phyloP scores from a whole-genome alignment of 1,140 invertebrate genomes.

The Chionoecetes opilio region DNA sequence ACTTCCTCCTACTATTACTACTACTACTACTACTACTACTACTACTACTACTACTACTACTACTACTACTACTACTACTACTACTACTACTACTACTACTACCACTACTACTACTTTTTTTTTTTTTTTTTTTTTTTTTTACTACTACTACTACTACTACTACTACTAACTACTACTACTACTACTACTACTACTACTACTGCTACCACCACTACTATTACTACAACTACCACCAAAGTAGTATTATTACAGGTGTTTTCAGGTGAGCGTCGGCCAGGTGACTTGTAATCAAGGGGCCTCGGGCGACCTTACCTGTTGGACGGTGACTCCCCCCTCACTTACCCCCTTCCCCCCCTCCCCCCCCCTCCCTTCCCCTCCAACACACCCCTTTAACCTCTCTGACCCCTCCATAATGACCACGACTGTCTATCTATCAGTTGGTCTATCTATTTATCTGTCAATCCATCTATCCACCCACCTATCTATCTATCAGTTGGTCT shows the following conservation, averaged over 20 bases:
- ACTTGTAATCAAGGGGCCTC: background rate
- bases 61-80: too few species aligned
- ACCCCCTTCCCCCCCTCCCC: background rate
- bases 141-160: background rate
- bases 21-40: too few species aligned
- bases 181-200: background rate
- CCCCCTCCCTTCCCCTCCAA: background rate
- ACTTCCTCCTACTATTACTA: too few species aligned
- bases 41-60: too few species aligned
- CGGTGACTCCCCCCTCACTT: background rate
- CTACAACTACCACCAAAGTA: background rate
- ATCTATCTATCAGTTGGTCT: too few species aligned
- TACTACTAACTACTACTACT: background rate
- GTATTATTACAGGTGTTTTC: background rate
- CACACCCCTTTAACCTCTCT: background rate
- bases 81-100: too few species aligned
- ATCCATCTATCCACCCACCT: too few species aligned
- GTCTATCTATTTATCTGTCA: too few species aligned
- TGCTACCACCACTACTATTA: too few species aligned
- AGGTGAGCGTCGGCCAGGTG: slow-evolving; percentile 22
- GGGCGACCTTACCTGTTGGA: background rate
- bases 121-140: too few species aligned
- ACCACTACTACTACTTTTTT: too few species aligned
- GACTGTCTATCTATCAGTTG: too few species aligned
- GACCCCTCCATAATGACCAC: background rate